A percentile compares a stretch with the other conserved stretches of the same genome.
phyloP scores from a whole-genome alignment of 2,888 invertebrate species.

The Eudasyphora cyanicolor region DNA sequence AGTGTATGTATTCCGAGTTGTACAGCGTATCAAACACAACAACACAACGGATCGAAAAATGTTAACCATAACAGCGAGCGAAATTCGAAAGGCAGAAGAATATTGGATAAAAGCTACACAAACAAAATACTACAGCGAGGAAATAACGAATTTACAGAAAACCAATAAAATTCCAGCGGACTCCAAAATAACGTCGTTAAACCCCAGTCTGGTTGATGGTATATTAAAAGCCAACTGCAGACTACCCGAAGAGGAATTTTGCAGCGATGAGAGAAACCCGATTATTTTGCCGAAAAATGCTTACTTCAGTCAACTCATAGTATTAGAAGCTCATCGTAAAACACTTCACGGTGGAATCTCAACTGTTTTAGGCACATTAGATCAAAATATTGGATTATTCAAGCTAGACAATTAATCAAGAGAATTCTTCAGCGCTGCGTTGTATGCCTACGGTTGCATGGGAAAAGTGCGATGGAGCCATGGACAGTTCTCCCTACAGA shows the following conservation, averaged over 20 bases:
- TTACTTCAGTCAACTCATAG: conserved; percentile 48
- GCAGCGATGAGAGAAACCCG: conserved; percentile 41
- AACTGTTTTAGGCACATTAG: conserved; percentile 48
- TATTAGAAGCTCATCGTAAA: conserved; percentile 52
- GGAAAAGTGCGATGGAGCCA: conserved; percentile 53
- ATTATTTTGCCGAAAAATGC: conserved; percentile 59
- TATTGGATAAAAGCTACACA: conserved; percentile 52
- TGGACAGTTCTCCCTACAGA: conserved; percentile 52
- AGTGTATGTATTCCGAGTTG: conserved; percentile 44
- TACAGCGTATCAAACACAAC: conserved; percentile 1
- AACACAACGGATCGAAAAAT: neutral
- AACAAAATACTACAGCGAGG: conserved; percentile 40
- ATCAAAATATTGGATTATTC: conserved; percentile 56
- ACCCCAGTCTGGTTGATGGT: conserved; percentile 46
- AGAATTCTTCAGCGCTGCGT: conserved; percentile 44
- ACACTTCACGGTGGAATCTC: conserved; percentile 53
- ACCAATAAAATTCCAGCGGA: conserved; percentile 35
- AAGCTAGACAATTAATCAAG: conserved; percentile 60
- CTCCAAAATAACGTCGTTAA: conserved; percentile 53
- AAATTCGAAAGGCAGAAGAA: conserved; percentile 52
- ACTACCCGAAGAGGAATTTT: conserved; percentile 28
- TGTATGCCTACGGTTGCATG: conserved; percentile 51
- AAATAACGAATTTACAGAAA: conserved; percentile 45
- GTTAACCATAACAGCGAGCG: neutral
- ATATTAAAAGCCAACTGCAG: conserved; percentile 26